Conservation (phyloP, 2,113 vertebrate genomes). For the Neotragus pygmaeus region DNA sequence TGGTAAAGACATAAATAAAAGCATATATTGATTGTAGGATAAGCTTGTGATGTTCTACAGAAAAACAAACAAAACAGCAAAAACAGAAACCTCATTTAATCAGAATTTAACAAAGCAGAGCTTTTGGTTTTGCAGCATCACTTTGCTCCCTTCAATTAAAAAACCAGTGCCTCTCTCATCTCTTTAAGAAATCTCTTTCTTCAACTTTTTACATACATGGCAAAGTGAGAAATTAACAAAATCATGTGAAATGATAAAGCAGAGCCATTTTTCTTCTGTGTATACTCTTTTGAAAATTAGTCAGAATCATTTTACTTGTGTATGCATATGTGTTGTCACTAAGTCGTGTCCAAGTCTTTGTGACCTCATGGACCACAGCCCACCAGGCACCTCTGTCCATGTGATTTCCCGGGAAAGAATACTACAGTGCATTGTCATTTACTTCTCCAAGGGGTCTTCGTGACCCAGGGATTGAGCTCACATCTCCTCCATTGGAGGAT, state of each 20-base stretch:
- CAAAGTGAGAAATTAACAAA: not conserved
- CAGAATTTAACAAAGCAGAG: conserved; percentile 9
- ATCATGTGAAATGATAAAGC: not conserved
- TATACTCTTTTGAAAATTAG: not conserved
- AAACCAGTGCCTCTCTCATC: not conserved
- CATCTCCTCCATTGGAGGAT: not conserved
- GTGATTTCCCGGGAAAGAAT: not conserved
- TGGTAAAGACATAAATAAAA: conserved; percentile 52
- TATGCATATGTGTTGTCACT: not conserved
- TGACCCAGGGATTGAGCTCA: not conserved
- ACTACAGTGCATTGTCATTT: not conserved
- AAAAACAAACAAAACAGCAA: conserved; percentile 23
- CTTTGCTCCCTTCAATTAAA: not conserved
- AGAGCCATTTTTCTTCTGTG: not conserved
- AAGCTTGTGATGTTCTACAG: not conserved
- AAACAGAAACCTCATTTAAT: conserved; percentile 18
- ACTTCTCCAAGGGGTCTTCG: not conserved
- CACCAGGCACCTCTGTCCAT: not conserved
- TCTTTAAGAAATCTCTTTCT: not conserved
- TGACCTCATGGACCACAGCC: not conserved
- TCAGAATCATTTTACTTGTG: not conserved
- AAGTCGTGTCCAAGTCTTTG: not conserved
- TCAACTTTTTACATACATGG: not conserved
- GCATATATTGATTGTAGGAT: conserved; percentile 44
- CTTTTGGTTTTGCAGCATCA: not conserved